Conservation (phyloP, 2,113 vertebrate species). For the Pelodiscus sinensis region DNA sequence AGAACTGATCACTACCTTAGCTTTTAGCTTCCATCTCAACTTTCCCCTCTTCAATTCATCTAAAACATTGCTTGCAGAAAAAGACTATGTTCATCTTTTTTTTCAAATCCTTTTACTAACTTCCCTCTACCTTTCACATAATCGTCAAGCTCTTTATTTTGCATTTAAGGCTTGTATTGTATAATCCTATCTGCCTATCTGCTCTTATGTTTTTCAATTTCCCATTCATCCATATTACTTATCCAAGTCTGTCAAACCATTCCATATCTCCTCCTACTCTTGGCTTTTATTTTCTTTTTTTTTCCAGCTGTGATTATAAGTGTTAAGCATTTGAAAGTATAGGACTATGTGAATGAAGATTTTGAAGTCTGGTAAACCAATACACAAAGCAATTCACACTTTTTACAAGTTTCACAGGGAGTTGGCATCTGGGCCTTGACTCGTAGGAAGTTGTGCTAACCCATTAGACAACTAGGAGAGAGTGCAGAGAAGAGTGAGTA, state of each 20-base stretch:
- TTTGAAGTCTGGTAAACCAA: accelerated
- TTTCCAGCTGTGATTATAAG: not conserved
- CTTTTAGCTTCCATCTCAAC: not conserved
- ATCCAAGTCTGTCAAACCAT: too few relatives aligned
- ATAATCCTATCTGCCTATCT: accelerated
- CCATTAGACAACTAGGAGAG: not conserved
- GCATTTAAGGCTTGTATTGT: not conserved
- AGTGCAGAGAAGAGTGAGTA: not conserved
- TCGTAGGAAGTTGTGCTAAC: not conserved
- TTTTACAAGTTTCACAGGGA: not conserved
- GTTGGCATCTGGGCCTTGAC: too few relatives aligned
- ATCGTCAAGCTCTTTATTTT: not conserved
- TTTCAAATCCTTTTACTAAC: accelerated
- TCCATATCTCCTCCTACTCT: not conserved
- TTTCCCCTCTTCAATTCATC: not conserved
- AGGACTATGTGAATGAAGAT: accelerated
- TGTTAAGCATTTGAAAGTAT: accelerated
- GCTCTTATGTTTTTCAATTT: not conserved
- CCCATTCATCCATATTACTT: not conserved
- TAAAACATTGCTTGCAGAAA: accelerated
- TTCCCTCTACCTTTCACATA: accelerated
- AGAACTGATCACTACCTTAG: not conserved
- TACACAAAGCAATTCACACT: accelerated
- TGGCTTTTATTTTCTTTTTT: not conserved
- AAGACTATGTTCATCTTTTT: accelerated